These are phyloP conservation scores for Darevskia mixta DNA, from an alignment of 2,797 vertebrate species.

Conservation along the genomic window DNA sequence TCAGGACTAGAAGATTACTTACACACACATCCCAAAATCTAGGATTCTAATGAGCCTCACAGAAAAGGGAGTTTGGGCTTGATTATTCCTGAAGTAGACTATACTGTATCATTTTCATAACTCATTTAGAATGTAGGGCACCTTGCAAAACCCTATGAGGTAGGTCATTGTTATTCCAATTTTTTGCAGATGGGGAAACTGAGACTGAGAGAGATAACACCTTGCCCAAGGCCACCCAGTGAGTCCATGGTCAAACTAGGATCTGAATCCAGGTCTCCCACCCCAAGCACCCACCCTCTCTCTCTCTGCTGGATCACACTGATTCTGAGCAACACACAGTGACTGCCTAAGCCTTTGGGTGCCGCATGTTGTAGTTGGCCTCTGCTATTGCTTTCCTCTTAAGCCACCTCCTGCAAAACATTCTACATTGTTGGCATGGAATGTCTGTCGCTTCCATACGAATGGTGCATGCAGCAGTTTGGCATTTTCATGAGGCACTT, in stretches of 20 bases:
- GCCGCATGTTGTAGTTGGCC: conserved; percentile 1
- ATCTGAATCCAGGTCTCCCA: conserved; percentile 30
- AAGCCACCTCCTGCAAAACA: conserved; percentile 9
- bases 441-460: conserved; percentile 17
- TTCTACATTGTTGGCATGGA: conserved; percentile 30
- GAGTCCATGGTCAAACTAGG: conserved; percentile 38
- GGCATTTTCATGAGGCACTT: conserved; percentile 31
- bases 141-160: conserved; percentile 14
- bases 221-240: conserved; percentile 48
- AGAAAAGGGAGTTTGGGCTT: background rate
- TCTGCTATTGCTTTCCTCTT: conserved; percentile 36
- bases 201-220: conserved; percentile 47
- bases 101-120: background rate
- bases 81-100: background rate
- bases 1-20: background rate
- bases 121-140: background rate
- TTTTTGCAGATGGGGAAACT: conserved; percentile 53
- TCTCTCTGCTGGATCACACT: conserved; percentile 25
- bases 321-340: conserved; percentile 9
- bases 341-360: conserved; percentile 15
- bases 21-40: background rate
- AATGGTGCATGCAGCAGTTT: conserved; percentile 29
- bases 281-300: background rate
- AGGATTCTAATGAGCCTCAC: background rate
- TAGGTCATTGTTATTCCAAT: conserved; percentile 45